Base-by-base conservation (phyloP, 2,797 vertebrate genomes). In the Cyprinodon diabolis region DNA sequence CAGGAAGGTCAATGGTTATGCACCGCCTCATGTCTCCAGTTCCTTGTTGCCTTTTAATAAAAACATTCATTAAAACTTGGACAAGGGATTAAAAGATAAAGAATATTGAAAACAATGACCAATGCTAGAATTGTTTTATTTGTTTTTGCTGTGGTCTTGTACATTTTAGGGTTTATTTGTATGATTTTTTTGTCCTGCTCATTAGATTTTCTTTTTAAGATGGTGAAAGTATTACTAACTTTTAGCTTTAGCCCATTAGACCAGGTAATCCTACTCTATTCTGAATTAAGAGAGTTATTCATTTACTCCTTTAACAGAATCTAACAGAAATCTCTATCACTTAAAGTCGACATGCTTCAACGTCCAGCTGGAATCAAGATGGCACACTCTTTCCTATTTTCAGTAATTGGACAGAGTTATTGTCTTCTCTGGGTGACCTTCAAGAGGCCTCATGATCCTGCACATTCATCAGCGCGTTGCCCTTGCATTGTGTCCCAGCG, bases 401-500 rank as follows among this genome's bases (percentile, higher is more conserved):
- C 40, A 73, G 8, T 45, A 43, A 43, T 45, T 14, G 69, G 58
- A 14, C 37, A 49, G 12, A 17, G 30, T 55, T 71, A 19, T 74
- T 74, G 25, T 79, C 43, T 60, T 63, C 40, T 40, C 60, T 67
- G 51, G 17, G 51, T 80, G 73, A 79, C 55, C 74, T 69, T 23
- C 63, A 65, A 45, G 37, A 48, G 69, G 66, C 69, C 57, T 48
- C 49, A 15, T 78, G 60, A 68, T 62, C 45, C 72, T 23, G 63
- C 57, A n/a, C 75, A 74, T 69, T 79, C 74, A 76, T 78, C 72
- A 37, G n/a, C 65, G 65, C 70, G 78, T 43, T 82, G 78, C 82
- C 70, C 10, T 76, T 76, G 19, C 19, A 76, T 89, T 89, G 84
- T 77, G 48, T 84, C 72, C 81, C 75, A 80, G 67, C 84, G 85